Base-by-base conservation (phyloP, 2,888 invertebrate genomes). In the Aplocera efformata region DNA sequence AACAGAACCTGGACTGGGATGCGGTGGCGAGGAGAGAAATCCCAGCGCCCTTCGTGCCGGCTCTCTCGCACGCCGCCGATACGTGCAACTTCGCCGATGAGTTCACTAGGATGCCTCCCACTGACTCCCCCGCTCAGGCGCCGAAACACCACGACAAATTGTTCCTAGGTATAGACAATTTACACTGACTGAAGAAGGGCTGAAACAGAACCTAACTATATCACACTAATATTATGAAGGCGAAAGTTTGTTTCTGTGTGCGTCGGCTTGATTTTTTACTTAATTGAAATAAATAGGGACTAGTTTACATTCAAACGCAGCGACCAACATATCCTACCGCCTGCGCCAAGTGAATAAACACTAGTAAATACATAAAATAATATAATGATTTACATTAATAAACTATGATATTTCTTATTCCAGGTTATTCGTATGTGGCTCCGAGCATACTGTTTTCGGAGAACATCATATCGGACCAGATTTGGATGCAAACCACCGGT, bases 51-150 rank as follows among this genome's bases (percentile, higher is more conserved):
- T 97, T 98, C 85, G 93, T 94, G 55, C 99, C 98, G n/a, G 90
- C 91, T 41, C 93, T 98, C 36, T 88, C 89, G 52, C 91, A 94
- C 77, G 97, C 97, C 75, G 90, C 96, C 48, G 98, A 99, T 82
- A 96, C 97, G 7, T 96, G 96, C 68, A 98, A 99, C 90, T 99
- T 99, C 80, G 95, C 98, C 28, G 96, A 96, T 53, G 98, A 99
- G 85, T 99, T 99, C 83, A 99, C 98, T 0, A 92, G 93, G 62
- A 95, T 97, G 93, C 91, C 93, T 33, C 94, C 97, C 5, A 93
- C 95, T 0, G 98, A 98, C 81, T 97, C 97, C 3, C 98, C 98
- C 0, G 96, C 96, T 9, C 93, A 95, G 46, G 92, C 95, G 38
- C 98, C 98, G 24, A 92, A 93, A 27, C 93, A 95, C 67, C 92